phyloP scores from a whole-genome alignment of 2,797 vertebrate species.

The Molossus molossus region DNA sequence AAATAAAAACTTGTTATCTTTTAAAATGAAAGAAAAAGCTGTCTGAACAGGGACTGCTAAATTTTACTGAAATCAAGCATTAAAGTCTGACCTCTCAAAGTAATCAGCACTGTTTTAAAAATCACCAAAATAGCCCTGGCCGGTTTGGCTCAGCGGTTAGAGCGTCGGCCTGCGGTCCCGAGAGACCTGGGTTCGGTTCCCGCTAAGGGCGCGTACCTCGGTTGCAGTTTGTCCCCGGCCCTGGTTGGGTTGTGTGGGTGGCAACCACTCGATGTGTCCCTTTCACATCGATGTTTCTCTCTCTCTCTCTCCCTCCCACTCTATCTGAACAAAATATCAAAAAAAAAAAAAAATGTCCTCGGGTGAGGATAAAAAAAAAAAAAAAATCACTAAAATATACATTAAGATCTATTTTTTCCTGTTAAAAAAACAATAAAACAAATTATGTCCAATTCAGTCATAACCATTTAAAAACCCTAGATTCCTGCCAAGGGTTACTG shows the following conservation, averaged over 20 bases:
- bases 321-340: too few species aligned
- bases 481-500: not conserved
- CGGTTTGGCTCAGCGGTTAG: too few species aligned
- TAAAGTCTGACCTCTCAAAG: conserved; percentile 32
- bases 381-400: conserved; percentile 40
- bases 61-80: conserved; percentile 52
- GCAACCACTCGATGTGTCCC: too few species aligned
- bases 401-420: conserved; percentile 43
- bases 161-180: too few species aligned
- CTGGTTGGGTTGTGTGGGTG: too few species aligned
- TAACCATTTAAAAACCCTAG: conserved; percentile 52
- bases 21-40: conserved; percentile 61
- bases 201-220: too few species aligned
- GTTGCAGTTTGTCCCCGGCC: too few species aligned
- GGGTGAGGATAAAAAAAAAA: too few species aligned
- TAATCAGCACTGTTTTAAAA: conserved; percentile 34
- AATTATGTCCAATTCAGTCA: conserved; percentile 55
- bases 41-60: not conserved
- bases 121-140: conserved; percentile 10
- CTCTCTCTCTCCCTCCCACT: too few species aligned
- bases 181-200: too few species aligned
- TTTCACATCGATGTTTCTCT: too few species aligned
- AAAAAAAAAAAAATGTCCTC: too few species aligned
- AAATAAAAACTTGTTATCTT: conserved; percentile 64
- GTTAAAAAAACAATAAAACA: not conserved